Conservation (phyloP, 2,113 vertebrate genomes). For the Anarhynchus alexandrinus region DNA sequence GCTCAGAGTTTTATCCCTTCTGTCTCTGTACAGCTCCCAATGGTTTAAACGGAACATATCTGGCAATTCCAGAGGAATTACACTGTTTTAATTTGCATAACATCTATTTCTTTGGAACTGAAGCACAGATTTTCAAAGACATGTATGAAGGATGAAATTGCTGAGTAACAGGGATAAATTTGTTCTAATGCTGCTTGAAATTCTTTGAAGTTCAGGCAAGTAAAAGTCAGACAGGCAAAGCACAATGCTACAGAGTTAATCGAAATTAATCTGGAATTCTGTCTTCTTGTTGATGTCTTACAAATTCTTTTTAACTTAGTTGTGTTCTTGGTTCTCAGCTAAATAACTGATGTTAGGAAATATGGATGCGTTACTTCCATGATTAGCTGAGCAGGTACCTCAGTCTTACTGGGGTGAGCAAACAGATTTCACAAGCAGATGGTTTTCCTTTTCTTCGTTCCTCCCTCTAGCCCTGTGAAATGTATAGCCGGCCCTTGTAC, state of each 20-base stretch:
- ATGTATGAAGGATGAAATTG: background rate
- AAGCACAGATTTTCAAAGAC: background rate
- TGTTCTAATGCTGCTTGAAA: background rate
- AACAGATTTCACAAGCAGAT: background rate
- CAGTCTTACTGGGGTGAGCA: background rate
- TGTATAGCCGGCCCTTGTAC: background rate
- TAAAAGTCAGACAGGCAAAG: background rate
- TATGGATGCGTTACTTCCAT: background rate
- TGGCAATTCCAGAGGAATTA: background rate
- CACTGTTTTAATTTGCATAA: slow-evolving; percentile 21
- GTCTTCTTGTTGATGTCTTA: background rate
- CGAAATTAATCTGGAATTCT: background rate
- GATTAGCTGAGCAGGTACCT: background rate
- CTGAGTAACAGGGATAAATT: slow-evolving; percentile 30
- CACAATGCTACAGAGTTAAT: background rate
- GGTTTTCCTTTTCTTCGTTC: background rate
- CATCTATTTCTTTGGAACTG: background rate
- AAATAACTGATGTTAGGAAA: background rate
- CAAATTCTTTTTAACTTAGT: background rate
- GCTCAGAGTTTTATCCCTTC: background rate
- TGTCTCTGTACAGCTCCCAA: background rate
- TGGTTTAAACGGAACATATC: background rate
- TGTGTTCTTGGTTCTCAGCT: background rate
- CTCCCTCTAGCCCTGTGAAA: background rate
- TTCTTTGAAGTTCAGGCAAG: slow-evolving; percentile 30